Evolutionary conservation across 2,797 vertebrate genomes (phyloP).

Genomic region (Mus caroli): DNA sequence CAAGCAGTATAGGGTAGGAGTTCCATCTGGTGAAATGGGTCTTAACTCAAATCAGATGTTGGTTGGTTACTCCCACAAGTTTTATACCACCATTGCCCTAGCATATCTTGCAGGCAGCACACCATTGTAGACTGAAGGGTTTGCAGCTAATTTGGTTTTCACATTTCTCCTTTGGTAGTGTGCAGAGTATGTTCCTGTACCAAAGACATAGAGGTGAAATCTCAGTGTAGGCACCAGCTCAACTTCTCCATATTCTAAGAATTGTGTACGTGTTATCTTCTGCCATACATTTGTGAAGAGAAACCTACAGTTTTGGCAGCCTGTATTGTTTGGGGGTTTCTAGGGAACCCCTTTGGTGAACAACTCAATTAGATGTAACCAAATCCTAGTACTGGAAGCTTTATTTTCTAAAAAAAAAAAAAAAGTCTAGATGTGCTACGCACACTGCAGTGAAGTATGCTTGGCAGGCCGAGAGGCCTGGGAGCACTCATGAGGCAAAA

Average conservation of each 20-base stretch:
- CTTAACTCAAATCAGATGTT: background rate
- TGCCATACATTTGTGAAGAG: background rate
- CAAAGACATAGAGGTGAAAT: background rate
- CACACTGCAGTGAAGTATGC: no score
- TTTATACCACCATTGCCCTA: background rate
- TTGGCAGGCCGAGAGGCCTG: no score
- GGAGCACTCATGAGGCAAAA: no score
- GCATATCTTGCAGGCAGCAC: background rate
- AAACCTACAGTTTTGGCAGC: background rate
- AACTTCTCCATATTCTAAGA: background rate
- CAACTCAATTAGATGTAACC: background rate
- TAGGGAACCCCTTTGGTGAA: background rate
- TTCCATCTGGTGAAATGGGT: background rate
- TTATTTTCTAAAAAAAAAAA: background rate
- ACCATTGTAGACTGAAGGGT: background rate
- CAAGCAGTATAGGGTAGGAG: background rate
- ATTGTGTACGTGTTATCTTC: background rate
- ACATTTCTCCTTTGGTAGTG: background rate
- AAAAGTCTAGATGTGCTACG: background rate
- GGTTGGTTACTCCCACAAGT: background rate
- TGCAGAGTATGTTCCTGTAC: background rate
- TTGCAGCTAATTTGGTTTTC: background rate
- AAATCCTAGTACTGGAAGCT: background rate
- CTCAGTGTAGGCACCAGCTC: no score
- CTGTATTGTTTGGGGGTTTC: background rate